Base-by-base conservation (phyloP, 2,113 vertebrate species). In the Orthonyx spaldingii region DNA sequence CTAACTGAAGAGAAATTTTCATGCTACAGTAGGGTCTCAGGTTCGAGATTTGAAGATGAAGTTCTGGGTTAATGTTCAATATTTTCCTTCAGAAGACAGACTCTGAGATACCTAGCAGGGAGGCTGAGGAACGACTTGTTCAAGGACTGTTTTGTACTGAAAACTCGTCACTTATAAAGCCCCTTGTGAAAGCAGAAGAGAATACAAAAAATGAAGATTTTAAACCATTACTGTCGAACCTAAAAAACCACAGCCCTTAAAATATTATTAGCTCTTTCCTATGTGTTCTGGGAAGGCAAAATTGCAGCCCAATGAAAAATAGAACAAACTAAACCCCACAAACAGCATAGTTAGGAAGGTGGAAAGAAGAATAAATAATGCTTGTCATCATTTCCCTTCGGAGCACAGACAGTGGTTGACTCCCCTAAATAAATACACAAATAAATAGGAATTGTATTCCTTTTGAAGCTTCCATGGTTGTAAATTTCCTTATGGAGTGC, bases 401-500 rank as follows among this genome's bases (percentile, higher is more conserved):
- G 59, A 65, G 57, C 0, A 3, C 28, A 77, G 87, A 27, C 76
- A 89, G 32, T 39, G 39, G 28, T 63, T 76, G 53, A n/a, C 18
- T 90, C 61, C 3, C 16, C 49, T 53, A 71, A 89, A 87, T 39
- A 75, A 90, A 89, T 61, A 32, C 28, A 70, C 42, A 85, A 78
- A 71, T 71, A 90, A 71, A 61, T 61, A 77, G 16, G 44, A 87
- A 85, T 41, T 91, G 17, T 65, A 50, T 71, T 91, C 80, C 72
- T 94, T 98, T 97, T 97, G 97, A 97, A 95, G 79, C 75, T 96
- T 96, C 84, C 95, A 96, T 83, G 94, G 96, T 95, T 96, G 89
- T 94, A 97, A 97, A 96, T 93, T 95, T 96, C 88, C 90, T 95
- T 87, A 78, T 65, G 78, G n/a, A 84, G 30, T 96, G 93, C 81